Evolutionary conservation across 2,888 invertebrate genomes (phyloP).

Genomic region (Alsophila aescularia): DNA sequence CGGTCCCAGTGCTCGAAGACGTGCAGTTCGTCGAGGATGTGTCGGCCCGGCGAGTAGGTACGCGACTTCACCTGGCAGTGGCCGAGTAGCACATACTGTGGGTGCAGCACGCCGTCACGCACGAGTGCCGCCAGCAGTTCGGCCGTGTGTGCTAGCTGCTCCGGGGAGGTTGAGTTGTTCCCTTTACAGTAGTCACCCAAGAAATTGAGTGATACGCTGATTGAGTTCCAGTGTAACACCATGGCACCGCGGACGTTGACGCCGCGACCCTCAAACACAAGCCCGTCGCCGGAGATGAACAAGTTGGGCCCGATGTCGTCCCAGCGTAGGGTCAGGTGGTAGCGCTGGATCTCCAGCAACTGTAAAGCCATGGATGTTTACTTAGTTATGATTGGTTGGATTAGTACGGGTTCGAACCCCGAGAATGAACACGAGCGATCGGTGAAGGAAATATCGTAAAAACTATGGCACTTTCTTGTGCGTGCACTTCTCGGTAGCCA

Average conservation of each 20-base stretch:
- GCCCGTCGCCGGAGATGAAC: constrained; percentile 65
- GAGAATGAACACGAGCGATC: too few relatives aligned
- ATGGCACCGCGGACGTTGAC: constrained; percentile 68
- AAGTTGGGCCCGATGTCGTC: constrained; percentile 72
- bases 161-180: background rate
- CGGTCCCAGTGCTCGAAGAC: background rate
- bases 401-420: too few relatives aligned
- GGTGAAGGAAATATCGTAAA: too few relatives aligned
- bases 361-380: too few relatives aligned
- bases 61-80: background rate
- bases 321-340: constrained; percentile 1
- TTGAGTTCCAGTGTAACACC: constrained; percentile 37
- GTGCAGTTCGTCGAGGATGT: background rate
- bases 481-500: too few relatives aligned
- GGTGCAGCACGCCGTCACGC: background rate
- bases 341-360: constrained; percentile 2
- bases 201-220: constrained; percentile 52
- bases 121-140: constrained; percentile 2
- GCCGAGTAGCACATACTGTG: constrained; percentile 1
- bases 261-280: constrained; percentile 72
- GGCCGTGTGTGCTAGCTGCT: background rate
- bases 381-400: too few relatives aligned
- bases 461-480: too few relatives aligned
- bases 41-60: background rate
- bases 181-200: constrained; percentile 56